Conservation (phyloP, 37 sponge, comb jelly and placozoan genomes). For the Chondrilla cf. caribensis region DNA sequence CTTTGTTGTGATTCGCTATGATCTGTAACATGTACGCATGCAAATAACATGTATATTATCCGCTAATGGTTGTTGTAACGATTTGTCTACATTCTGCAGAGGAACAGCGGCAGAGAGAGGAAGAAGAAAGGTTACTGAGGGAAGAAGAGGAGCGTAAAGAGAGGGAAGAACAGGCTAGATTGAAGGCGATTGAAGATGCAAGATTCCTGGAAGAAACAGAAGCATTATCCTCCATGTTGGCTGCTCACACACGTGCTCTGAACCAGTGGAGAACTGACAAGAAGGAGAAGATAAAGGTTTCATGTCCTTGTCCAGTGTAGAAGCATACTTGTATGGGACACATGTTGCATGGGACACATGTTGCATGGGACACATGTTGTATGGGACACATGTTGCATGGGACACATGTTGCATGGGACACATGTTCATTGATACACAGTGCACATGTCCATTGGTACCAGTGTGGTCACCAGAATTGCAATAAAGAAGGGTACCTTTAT, state of each 20-base stretch:
- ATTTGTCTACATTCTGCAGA: constrained; percentile 11
- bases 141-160: constrained; percentile 38
- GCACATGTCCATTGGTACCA: no score
- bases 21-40: background rate
- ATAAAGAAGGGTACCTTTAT: no score
- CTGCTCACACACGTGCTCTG: background rate
- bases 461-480: no score
- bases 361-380: no score
- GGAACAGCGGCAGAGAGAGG: constrained; percentile 38
- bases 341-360: no score
- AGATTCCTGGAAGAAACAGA: constrained; percentile 43
- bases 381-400: no score
- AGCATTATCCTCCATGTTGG: background rate
- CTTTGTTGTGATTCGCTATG: no score
- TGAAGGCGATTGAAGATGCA: constrained; percentile 45
- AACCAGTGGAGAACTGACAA: constrained; percentile 46
- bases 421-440: no score
- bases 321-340: no score
- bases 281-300: constrained; percentile 43
- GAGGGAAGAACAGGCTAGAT: constrained; percentile 45
- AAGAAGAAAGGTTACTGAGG: constrained; percentile 30
- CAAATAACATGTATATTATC: background rate
- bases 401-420: no score
- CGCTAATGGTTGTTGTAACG: no score
- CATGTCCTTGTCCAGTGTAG: background rate